Conservation (phyloP, 2,888 invertebrate genomes). For the Brassicogethes aeneus region DNA sequence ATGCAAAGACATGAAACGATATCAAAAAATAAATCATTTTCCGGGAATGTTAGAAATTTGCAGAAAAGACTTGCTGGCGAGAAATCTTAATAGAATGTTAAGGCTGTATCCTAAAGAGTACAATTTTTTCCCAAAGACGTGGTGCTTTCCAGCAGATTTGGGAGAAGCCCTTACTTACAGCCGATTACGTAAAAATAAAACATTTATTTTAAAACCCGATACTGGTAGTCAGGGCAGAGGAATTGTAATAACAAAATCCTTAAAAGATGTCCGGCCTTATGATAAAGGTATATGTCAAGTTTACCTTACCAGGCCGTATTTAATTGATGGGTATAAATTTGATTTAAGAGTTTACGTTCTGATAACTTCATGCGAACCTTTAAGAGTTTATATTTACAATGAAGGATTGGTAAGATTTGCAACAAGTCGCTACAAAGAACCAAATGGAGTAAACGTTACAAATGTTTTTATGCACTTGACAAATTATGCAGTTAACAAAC, state of each 20-base stretch:
- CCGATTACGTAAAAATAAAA: constrained; percentile 60
- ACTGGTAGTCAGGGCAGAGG: constrained; percentile 86
- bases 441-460: constrained; percentile 68
- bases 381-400: constrained; percentile 82
- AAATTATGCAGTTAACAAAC: constrained; percentile 89
- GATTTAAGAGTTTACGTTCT: constrained; percentile 82
- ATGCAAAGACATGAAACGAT: constrained; percentile 86
- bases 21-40: constrained; percentile 88
- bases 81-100: constrained; percentile 84
- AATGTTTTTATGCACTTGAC: constrained; percentile 93
- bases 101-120: constrained; percentile 84
- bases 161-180: constrained; percentile 66
- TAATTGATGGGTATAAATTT: constrained; percentile 89
- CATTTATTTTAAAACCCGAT: constrained; percentile 86
- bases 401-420: constrained; percentile 88
- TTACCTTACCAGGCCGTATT: constrained; percentile 64
- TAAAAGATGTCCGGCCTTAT: constrained; percentile 69
- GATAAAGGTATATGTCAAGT: constrained; percentile 85
- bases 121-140: constrained; percentile 87
- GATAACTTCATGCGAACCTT: constrained; percentile 84
- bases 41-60: constrained; percentile 49
- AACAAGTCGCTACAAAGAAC: constrained; percentile 79
- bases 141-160: constrained; percentile 85
- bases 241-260: constrained; percentile 74
- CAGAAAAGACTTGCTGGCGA: constrained; percentile 79